Evolutionary conservation across 2,113 vertebrate genomes (phyloP), one percentile per base, ranked within the genome.

Genomic region (Hassar affinis): DNA sequence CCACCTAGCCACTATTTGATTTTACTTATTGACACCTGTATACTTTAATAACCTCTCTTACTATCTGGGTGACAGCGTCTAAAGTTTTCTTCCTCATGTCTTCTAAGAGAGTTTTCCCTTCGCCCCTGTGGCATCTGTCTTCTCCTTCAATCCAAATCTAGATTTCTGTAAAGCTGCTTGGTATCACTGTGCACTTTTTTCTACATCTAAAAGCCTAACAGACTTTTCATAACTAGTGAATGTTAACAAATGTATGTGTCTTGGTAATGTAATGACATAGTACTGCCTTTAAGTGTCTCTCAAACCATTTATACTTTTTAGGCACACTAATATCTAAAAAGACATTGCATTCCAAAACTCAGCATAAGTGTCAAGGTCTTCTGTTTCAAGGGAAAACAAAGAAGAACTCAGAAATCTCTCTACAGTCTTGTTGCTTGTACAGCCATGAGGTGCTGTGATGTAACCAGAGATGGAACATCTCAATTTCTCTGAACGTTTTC

Each of bases 381-480:
- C 35, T 45, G 35, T 69, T 12, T 42, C 18, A 11, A 18, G 66
- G 18, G 11, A 20, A 5, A 30, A 62, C 38, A 66, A 38, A 38
- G 81, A 86, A 78, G 27, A 75, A 59, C 62, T 25, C 27, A 15
- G 6, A 54, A 62, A 38, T 64, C 69, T n/a, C 38, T 79, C 68
- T 72, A 49, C 45, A 79, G 49, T 80, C 78, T 66, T 27, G n/a
- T 82, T 75, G 72, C 59, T 78, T 18, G 49, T 47, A 74, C 14
- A 83, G 69, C 54, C 30, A 56, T 33, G 51, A 71, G 62, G 52
- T 66, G 45, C 61, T 80, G 52, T 79, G n/a, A 71, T 84, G 51
- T 57, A 25, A 64, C 25, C 54, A 79, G 56, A 75, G 69, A 45
- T 25, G 56, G 62, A 57, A 83, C 61, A 56, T 84, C 38, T 64